Percentiles rank a stretch among this genome's conserved stretches.
phyloP scores from a whole-genome alignment of 2,888 invertebrate species.

The Zhengitettix transpicula region DNA sequence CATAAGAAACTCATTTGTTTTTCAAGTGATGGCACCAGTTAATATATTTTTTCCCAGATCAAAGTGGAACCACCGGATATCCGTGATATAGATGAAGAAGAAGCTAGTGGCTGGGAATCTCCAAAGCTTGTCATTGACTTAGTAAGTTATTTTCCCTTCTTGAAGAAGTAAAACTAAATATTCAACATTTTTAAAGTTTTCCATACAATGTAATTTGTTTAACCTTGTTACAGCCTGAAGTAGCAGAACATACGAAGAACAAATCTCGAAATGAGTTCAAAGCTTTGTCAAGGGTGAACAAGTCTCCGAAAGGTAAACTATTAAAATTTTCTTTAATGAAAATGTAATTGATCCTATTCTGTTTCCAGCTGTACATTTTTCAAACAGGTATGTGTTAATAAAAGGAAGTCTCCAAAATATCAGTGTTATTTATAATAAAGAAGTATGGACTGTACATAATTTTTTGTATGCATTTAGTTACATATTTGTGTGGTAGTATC shows the following conservation, averaged over 20 bases:
- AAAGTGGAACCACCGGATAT: slow-evolving; percentile 22
- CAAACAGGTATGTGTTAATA: too few relatives aligned
- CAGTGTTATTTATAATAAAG: too few relatives aligned
- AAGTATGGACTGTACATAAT: too few relatives aligned
- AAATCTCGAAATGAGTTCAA: neutral
- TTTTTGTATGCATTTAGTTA: too few relatives aligned
- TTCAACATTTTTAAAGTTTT: neutral
- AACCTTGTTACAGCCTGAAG: slow-evolving; percentile 3
- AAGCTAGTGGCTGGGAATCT: slow-evolving; percentile 13
- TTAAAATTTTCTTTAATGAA: neutral
- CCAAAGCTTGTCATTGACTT: slow-evolving; percentile 16
- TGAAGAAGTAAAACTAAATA: neutral
- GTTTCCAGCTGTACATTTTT: neutral
- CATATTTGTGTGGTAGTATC: too few relatives aligned
- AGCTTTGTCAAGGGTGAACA: neutral
- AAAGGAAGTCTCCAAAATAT: too few relatives aligned
- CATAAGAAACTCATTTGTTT: too few relatives aligned
- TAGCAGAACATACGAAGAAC: neutral
- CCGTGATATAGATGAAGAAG: slow-evolving; percentile 19
- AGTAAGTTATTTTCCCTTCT: slow-evolving; percentile 7
- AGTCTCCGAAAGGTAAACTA: slow-evolving; percentile 1
- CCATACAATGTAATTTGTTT: neutral
- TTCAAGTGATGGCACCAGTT: too few relatives aligned
- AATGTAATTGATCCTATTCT: neutral
- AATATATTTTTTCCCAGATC: slow-evolving; percentile 15